Percentiles rank a stretch among this genome's conserved stretches.
phyloP scores from a whole-genome alignment of 2,113 vertebrate species.

The Mandrillus leucophaeus region DNA sequence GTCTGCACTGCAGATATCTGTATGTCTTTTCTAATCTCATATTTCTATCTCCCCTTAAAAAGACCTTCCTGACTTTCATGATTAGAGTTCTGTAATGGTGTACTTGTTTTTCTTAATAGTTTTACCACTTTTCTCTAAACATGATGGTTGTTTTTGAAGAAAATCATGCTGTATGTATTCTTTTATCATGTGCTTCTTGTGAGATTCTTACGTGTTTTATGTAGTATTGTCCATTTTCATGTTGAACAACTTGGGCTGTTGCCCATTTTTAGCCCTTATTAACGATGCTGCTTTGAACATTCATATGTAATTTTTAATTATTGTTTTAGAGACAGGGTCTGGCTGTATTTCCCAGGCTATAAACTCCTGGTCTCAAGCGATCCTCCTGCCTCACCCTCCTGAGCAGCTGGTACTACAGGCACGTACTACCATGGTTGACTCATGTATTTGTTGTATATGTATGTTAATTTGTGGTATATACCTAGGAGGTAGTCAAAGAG shows the following conservation, averaged over 20 bases:
- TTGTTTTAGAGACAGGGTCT: not conserved
- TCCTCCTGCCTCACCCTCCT: not conserved
- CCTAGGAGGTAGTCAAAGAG: not conserved
- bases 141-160: not conserved
- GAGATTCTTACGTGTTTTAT: not conserved
- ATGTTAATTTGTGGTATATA: not conserved
- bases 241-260: not conserved
- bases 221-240: not conserved
- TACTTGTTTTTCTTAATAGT: not conserved
- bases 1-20: not conserved
- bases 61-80: not conserved
- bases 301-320: not conserved
- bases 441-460: not conserved
- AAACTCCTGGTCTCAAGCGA: not conserved
- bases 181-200: not conserved
- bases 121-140: not conserved
- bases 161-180: not conserved
- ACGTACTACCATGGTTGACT: not conserved
- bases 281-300: not conserved
- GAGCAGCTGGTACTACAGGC: not conserved
- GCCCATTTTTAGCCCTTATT: not conserved
- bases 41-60: not conserved
- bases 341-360: not conserved
- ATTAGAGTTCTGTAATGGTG: not conserved
- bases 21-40: not conserved